phyloP scores from a whole-genome alignment of 2,797 vertebrate species.

The Sebastes alutus region DNA sequence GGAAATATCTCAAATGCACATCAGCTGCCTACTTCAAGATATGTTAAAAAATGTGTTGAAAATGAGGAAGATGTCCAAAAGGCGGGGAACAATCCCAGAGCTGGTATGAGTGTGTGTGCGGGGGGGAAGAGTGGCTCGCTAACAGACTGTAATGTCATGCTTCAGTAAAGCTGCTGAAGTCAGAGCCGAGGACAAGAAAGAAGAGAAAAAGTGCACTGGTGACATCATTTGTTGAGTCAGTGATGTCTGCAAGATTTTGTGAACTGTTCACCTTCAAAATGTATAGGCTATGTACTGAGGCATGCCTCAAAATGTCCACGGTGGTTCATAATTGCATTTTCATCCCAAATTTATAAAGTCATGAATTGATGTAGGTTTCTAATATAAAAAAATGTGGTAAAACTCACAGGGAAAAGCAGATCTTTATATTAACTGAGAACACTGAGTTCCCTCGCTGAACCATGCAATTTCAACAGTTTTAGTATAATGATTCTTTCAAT shows the following conservation, averaged over 20 bases:
- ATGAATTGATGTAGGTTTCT: neutral
- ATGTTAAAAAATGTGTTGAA: conserved; percentile 13
- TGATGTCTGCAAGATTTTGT: conserved; percentile 31
- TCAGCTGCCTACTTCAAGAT: conserved; percentile 9
- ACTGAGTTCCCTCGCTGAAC: neutral
- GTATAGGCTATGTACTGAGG: neutral
- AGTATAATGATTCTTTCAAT: neutral
- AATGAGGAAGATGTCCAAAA: conserved; percentile 34
- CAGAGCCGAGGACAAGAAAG: conserved; percentile 24
- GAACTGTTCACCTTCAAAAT: neutral
- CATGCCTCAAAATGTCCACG: neutral
- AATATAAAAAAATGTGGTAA: neutral
- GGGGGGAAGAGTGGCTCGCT: conserved; percentile 6
- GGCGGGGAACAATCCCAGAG: conserved; percentile 36
- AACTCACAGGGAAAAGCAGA: neutral
- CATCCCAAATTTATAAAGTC: neutral
- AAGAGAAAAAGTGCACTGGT: conserved; percentile 18
- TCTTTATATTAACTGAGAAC: neutral
- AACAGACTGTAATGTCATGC: conserved; percentile 56
- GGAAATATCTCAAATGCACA: neutral
- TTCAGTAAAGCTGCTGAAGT: conserved; percentile 48
- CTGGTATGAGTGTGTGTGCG: conserved; percentile 1
- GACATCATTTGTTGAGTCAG: conserved; percentile 48
- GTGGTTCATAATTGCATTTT: neutral
- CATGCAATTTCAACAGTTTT: neutral